phyloP scores from a whole-genome alignment of 2,113 vertebrate genomes.

The Nothoprocta perdicaria region DNA sequence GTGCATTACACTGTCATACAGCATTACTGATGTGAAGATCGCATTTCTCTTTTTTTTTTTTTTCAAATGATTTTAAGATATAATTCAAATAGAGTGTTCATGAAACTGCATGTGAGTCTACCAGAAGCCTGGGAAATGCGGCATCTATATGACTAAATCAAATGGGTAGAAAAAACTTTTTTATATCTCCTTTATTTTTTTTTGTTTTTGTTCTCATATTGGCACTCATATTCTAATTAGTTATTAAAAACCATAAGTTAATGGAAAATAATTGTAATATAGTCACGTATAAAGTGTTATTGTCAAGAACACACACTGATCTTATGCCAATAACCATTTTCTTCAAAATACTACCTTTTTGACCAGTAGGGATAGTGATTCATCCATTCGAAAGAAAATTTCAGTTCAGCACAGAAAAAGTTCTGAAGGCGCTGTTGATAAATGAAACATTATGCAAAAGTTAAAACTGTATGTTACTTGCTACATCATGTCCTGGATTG shows the following conservation, averaged over 20 bases:
- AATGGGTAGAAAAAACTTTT: not conserved
- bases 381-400: not conserved
- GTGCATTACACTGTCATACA: not conserved
- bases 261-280: not conserved
- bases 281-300: not conserved
- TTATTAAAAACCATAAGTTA: not conserved
- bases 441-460: not conserved
- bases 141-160: not conserved
- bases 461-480: not conserved
- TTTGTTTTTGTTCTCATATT: not conserved
- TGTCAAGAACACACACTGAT: not conserved
- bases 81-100: not conserved
- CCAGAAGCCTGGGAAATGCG: not conserved
- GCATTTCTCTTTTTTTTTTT: not conserved
- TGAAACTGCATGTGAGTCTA: fast-evolving
- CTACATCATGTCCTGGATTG: not conserved
- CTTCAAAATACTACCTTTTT: not conserved
- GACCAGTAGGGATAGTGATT: not conserved
- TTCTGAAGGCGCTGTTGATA: not conserved
- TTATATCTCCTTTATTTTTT: not conserved
- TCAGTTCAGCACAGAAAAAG: not conserved
- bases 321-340: not conserved
- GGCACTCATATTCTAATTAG: not conserved
- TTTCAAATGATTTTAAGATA: not conserved
- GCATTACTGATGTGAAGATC: not conserved